Conservation (phyloP, 2,113 vertebrate species). For the Rhegmatorhina hoffmannsi region DNA sequence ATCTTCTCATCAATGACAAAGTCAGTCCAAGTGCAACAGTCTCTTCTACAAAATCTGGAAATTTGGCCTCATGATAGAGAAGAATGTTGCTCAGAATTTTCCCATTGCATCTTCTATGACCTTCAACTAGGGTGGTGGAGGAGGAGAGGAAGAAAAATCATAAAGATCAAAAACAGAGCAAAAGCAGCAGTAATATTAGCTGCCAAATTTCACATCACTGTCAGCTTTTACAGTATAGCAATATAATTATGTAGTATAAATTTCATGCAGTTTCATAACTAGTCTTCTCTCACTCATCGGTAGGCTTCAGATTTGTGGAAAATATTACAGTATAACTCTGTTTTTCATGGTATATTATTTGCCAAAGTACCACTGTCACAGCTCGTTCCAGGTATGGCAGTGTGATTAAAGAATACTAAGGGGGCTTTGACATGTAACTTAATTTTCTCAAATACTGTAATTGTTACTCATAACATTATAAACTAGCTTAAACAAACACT, state of each 20-base stretch:
- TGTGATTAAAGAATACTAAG: constrained; percentile 9
- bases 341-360: constrained; percentile 23
- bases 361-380: constrained; percentile 62
- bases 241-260: constrained; percentile 23
- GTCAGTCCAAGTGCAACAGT: neutral
- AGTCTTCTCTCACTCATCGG: neutral
- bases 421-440: neutral
- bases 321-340: constrained; percentile 47
- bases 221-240: neutral
- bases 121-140: neutral
- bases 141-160: neutral
- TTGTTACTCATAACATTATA: neutral
- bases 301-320: constrained; percentile 25
- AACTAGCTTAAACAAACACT: constrained; percentile 15
- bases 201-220: constrained; percentile 34
- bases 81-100: neutral
- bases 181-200: neutral
- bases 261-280: constrained; percentile 21
- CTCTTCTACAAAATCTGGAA: neutral
- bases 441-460: constrained; percentile 3
- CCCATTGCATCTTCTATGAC: neutral
- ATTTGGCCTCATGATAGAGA: neutral
- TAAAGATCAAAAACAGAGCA: neutral
- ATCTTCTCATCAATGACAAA: neutral
- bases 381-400: constrained; percentile 4